phyloP scores from a whole-genome alignment of 2,888 invertebrate genomes.

The Hemicrepidius hirtus region DNA sequence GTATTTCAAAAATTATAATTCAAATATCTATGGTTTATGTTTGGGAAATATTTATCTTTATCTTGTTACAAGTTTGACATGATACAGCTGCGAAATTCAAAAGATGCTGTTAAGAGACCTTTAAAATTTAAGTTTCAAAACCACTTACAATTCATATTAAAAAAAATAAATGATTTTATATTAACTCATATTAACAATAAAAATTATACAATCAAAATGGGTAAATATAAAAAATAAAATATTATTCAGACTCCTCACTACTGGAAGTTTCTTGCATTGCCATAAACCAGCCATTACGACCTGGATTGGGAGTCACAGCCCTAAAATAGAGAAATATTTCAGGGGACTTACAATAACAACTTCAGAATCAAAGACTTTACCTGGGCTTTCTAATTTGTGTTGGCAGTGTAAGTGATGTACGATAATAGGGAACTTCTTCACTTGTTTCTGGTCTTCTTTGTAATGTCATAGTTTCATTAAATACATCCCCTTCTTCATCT shows the following conservation, averaged over 20 bases:
- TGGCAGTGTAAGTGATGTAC: constrained; percentile 79
- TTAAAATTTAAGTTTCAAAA: neutral
- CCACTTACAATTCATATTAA: constrained; percentile 1
- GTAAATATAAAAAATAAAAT: constrained; percentile 31
- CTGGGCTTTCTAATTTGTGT: constrained; percentile 76
- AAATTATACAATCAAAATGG: neutral
- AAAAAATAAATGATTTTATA: neutral
- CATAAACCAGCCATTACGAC: constrained; percentile 75
- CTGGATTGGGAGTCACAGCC: constrained; percentile 61
- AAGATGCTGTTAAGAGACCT: neutral
- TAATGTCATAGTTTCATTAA: constrained; percentile 81
- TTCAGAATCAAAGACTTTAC: constrained; percentile 67
- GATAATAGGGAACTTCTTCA: constrained; percentile 75
- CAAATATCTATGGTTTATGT: no score
- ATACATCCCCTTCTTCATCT: constrained; percentile 75
- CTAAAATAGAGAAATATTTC: constrained; percentile 38
- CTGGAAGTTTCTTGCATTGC: constrained; percentile 75
- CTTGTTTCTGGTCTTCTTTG: constrained; percentile 76
- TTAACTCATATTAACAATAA: neutral
- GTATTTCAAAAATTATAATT: neutral
- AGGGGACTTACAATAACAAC: no score
- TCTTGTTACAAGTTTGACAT: no score
- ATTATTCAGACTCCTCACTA: constrained; percentile 62
- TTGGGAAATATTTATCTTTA: no score
- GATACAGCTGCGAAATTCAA: no score